Evolutionary conservation across 1,140 invertebrate genomes (phyloP).

Genomic region (Trichogramma pretiosum): DNA sequence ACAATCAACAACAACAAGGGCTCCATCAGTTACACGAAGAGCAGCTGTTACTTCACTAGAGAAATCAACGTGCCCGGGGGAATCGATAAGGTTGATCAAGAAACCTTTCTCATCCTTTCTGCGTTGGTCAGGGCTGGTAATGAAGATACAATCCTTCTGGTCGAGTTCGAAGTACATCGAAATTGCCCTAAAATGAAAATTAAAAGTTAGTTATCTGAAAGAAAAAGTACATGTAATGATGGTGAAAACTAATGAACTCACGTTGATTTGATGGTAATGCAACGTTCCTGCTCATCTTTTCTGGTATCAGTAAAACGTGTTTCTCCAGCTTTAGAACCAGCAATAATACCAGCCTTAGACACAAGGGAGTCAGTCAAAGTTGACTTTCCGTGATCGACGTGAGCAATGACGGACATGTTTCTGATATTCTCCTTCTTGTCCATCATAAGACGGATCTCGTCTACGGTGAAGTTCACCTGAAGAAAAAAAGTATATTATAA

Average conservation of each 20-base stretch:
- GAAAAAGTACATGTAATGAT: background rate
- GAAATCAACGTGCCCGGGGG: constrained; percentile 98
- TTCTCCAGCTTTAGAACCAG: constrained; percentile 95
- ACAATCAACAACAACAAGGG: constrained; percentile 98
- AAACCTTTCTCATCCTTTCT: constrained; percentile 89
- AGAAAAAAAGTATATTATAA: constrained; percentile 30
- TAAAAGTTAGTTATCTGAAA: background rate
- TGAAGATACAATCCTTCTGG: constrained; percentile 85
- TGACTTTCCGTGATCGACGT: constrained; percentile 99
- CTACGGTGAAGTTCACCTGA: constrained; percentile 99
- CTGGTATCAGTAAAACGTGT: constrained; percentile 98
- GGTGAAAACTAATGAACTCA: constrained; percentile 49
- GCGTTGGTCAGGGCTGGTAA: constrained; percentile 78
- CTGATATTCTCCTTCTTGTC: constrained; percentile 99
- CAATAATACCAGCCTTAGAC: constrained; percentile 99
- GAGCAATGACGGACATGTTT: constrained; percentile 99
- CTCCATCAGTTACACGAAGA: constrained; percentile 97
- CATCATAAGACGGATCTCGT: constrained; percentile 99
- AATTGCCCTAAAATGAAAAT: constrained; percentile 67
- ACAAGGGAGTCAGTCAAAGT: constrained; percentile 98
- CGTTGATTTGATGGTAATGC: constrained; percentile 99
- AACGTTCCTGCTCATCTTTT: constrained; percentile 98
- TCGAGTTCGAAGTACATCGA: constrained; percentile 97
- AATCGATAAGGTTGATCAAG: constrained; percentile 98
- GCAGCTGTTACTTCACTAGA: constrained; percentile 98